Conservation (phyloP, 2,888 invertebrate genomes). For the Busseola fusca region DNA sequence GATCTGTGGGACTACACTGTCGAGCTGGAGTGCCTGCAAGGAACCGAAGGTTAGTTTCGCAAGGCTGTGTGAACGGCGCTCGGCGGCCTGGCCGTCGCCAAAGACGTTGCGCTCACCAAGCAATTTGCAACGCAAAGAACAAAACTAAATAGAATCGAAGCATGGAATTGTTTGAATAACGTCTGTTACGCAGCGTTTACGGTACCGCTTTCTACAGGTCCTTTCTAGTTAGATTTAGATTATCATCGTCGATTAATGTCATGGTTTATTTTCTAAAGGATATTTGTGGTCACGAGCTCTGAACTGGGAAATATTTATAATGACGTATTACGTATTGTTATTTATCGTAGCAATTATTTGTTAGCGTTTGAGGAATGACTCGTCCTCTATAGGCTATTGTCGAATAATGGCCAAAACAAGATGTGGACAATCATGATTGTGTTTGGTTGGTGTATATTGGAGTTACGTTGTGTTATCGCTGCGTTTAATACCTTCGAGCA, state of each 20-base stretch:
- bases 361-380: conserved; percentile 13
- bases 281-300: conserved; percentile 46
- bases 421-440: conserved; percentile 2
- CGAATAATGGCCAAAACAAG: conserved; percentile 20
- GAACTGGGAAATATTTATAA: conserved; percentile 29
- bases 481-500: conserved; percentile 22
- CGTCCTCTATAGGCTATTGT: conserved; percentile 9
- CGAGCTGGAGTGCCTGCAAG: conserved; percentile 94
- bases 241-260: conserved; percentile 48
- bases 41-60: conserved; percentile 91
- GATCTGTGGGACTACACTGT: conserved; percentile 96
- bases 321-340: conserved; percentile 39
- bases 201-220: conserved; percentile 63
- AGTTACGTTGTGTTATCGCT: conserved; percentile 18
- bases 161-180: conserved; percentile 73
- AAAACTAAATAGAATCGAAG: conserved; percentile 68
- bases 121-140: conserved; percentile 73
- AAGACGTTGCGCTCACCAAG: conserved; percentile 58
- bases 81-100: conserved; percentile 52
- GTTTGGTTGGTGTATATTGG: conserved; percentile 8
- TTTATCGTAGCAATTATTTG: conserved; percentile 39
- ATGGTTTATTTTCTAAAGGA: conserved; percentile 54
- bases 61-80: conserved; percentile 79
- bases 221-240: conserved; percentile 54
- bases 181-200: conserved; percentile 65